phyloP scores from a whole-genome alignment of 1,140 invertebrate genomes.

The Drosophila asahinai region DNA sequence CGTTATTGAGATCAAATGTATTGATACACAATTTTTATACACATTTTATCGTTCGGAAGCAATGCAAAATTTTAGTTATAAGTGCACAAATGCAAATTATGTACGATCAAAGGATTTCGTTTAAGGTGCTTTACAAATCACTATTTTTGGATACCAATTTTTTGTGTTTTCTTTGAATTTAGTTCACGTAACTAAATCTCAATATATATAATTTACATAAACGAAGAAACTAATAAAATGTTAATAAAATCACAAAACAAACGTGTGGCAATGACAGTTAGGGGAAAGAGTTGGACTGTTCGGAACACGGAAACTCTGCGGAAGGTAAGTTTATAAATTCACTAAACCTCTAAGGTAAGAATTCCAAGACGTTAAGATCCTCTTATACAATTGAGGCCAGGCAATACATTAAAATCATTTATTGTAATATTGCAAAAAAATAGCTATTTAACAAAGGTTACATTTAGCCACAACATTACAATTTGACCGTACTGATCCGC shows the following conservation, averaged over 20 bases:
- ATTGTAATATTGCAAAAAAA: too few relatives aligned
- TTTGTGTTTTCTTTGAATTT: constrained; percentile 46
- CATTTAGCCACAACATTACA: too few relatives aligned
- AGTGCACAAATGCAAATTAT: constrained; percentile 60
- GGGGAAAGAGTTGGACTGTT: too few relatives aligned
- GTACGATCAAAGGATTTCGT: constrained; percentile 57
- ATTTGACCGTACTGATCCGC: too few relatives aligned
- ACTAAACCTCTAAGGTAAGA: too few relatives aligned
- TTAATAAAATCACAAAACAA: constrained; percentile 33
- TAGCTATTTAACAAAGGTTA: too few relatives aligned
- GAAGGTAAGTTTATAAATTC: too few relatives aligned
- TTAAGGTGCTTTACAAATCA: constrained; percentile 68
- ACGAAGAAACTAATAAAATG: constrained; percentile 60
- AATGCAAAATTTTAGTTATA: constrained; percentile 47
- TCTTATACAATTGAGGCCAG: too few relatives aligned
- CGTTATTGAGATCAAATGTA: constrained; percentile 16
- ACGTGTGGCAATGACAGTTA: background rate
- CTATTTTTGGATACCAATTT: constrained; percentile 66
- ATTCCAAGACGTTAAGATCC: too few relatives aligned
- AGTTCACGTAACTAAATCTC: constrained; percentile 30
- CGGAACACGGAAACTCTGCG: too few relatives aligned
- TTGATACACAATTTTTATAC: constrained; percentile 33
- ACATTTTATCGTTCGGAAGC: constrained; percentile 20
- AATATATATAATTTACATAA: constrained; percentile 52
- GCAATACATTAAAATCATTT: too few relatives aligned